Base-by-base conservation (phyloP, 2,113 vertebrate genomes). In the Phrynocephalus versicolor region DNA sequence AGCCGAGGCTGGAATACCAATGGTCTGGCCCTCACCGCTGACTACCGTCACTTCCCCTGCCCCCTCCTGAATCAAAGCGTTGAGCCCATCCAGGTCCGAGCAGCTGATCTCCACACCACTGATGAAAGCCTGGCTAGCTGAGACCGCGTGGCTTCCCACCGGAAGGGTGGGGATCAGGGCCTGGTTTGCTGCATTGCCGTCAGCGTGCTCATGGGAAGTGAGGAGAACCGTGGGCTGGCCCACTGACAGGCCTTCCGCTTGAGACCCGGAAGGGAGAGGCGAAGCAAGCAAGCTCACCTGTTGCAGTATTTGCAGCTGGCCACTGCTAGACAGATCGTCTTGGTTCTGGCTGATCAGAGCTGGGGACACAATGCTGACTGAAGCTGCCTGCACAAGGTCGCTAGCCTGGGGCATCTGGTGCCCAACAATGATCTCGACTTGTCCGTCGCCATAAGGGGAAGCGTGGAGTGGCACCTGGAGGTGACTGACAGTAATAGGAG, bases 41-140 rank as follows among this genome's bases (percentile, higher is more conserved):
- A 99, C 97, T 84, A 99, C 98, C 0, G 98, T 98, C 25, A 99
- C 98, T 79, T 99, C 98, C 0, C 97, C 90, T 0, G 97, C 95
- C 0, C 98, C 98, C 75, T 98, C 98, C 87, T 98, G 98, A 82
- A 99, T 99, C 87, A 99, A 83, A 2, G 97, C 97, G 58, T 97
- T 98, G 41, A 99, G 96, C 79, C 98, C 97, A 83, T 99, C 98
- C 30, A 99, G 96, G 83, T 99, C 98, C 0, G 98, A 96, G 92
- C 98, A 99, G 45, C 94, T 92, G 33, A 97, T 96, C 1, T 93
- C 94, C 0, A 96, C 91, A 81, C 97, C 69, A 25, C 97, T 95
- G 92, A 99, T 97, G 88, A 99, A 98, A 0, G 98, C 95, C 88
- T 95, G 96, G 88, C 72, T 79, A 85, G 93, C 81, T 0, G 94